Conservation (phyloP, 2,888 invertebrate species). For the Xanthia togata region DNA sequence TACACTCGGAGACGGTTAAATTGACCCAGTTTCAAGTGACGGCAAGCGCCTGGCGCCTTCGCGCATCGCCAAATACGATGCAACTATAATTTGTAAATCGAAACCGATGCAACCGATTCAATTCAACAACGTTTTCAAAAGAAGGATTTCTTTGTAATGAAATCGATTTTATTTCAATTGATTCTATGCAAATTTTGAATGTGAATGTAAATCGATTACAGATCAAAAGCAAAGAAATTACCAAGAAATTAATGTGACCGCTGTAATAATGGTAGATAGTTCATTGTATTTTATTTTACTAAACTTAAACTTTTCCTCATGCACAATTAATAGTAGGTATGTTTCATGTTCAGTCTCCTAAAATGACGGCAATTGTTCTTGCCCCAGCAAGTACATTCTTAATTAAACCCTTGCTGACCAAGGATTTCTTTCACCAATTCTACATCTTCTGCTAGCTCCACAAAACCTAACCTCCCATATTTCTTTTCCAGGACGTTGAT, state of each 20-base stretch:
- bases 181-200: neutral
- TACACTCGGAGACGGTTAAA: slow-evolving; percentile 31
- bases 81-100: slow-evolving; percentile 25
- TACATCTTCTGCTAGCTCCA: neutral
- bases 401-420: neutral
- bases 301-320: neutral
- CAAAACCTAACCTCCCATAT: neutral
- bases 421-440: neutral
- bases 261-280: neutral
- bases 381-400: neutral
- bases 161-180: slow-evolving; percentile 14
- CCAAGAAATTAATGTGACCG: slow-evolving; percentile 1
- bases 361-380: neutral
- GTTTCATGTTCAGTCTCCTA: neutral
- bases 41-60: slow-evolving; percentile 20
- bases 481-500: slow-evolving; percentile 80
- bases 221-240: neutral
- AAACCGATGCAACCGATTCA: slow-evolving; percentile 26
- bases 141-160: slow-evolving; percentile 1
- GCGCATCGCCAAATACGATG: slow-evolving; percentile 34
- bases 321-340: neutral
- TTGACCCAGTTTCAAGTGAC: slow-evolving; percentile 51
- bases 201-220: neutral
- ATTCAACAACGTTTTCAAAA: slow-evolving; percentile 20
- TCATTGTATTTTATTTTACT: neutral